Percentiles rank a stretch among this genome's conserved stretches.
These are phyloP conservation scores for Lepas anatifera DNA, from an alignment of 2,888 invertebrate genomes.

Conservation along the genomic window DNA sequence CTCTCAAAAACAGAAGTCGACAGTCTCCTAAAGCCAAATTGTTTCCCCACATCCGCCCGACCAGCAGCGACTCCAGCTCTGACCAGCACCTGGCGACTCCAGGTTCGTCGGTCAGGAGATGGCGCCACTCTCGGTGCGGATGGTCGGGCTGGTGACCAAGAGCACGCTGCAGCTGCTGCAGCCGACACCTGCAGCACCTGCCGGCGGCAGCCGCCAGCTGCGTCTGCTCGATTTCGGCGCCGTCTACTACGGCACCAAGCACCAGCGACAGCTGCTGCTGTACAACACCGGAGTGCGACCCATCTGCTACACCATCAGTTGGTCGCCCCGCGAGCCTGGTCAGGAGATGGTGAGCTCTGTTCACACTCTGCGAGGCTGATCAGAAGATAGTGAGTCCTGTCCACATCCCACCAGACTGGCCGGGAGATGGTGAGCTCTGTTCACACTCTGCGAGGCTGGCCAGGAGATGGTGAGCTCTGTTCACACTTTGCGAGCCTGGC, in stretches of 20 bases:
- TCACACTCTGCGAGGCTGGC: background rate
- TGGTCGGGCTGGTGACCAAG: background rate
- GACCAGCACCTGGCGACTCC: too few species aligned
- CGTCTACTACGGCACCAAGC: slow-evolving; percentile 34
- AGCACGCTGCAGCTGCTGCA: background rate
- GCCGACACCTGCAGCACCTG: too few species aligned
- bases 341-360: background rate
- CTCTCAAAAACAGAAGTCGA: too few species aligned
- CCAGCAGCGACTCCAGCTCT: too few species aligned
- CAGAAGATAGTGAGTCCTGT: background rate
- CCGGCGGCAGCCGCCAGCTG: slow-evolving; percentile 25
- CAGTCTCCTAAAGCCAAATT: too few species aligned
- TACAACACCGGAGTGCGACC: slow-evolving; percentile 36
- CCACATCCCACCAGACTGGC: background rate
- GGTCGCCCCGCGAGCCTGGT: background rate
- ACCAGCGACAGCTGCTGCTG: slow-evolving; percentile 33
- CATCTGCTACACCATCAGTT: slow-evolving; percentile 29
- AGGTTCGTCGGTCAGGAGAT: slow-evolving; percentile 6
- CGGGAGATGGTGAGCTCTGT: background rate
- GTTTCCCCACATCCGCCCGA: background rate
- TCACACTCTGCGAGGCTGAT: too few species aligned
- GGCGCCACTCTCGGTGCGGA: background rate
- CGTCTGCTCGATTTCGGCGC: slow-evolving; percentile 36
- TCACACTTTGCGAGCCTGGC: too few species aligned
- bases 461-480: background rate